phyloP scores from a whole-genome alignment of 2,888 invertebrate species.

The Brachyptera risi region DNA sequence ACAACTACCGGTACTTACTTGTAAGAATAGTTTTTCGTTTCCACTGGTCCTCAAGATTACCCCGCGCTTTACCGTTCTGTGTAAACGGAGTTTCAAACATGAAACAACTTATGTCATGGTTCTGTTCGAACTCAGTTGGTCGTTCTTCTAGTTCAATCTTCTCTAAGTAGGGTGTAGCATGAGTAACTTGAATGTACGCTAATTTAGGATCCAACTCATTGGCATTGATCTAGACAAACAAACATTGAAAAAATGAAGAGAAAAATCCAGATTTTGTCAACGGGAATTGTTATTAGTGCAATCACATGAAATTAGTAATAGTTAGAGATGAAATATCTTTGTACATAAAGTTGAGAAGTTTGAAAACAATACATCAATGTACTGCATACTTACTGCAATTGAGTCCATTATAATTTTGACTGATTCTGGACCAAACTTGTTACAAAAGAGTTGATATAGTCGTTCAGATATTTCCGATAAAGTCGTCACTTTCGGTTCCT shows the following conservation, averaged over 20 bases:
- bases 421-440: constrained; percentile 80
- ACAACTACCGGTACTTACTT: too few species aligned
- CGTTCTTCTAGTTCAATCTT: constrained; percentile 65
- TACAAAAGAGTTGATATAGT: constrained; percentile 74
- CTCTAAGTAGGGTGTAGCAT: constrained; percentile 84
- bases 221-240: constrained; percentile 72
- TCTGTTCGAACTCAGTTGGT: constrained; percentile 82
- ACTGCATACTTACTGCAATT: constrained; percentile 65
- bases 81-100: constrained; percentile 96
- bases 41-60: constrained; percentile 83
- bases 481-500: constrained; percentile 92
- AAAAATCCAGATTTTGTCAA: too few species aligned
- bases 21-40: constrained; percentile 86
- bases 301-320: constrained; percentile 9
- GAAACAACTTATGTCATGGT: constrained; percentile 83
- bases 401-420: constrained; percentile 94
- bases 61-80: constrained; percentile 72
- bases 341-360: too few species aligned
- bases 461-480: constrained; percentile 91
- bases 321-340: too few species aligned
- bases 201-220: constrained; percentile 75
- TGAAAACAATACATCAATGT: too few species aligned
- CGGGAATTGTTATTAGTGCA: not conserved
- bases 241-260: too few species aligned
- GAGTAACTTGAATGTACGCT: constrained; percentile 92